phyloP scores from a whole-genome alignment of 2,797 vertebrate species.

The Falco columbarius region DNA sequence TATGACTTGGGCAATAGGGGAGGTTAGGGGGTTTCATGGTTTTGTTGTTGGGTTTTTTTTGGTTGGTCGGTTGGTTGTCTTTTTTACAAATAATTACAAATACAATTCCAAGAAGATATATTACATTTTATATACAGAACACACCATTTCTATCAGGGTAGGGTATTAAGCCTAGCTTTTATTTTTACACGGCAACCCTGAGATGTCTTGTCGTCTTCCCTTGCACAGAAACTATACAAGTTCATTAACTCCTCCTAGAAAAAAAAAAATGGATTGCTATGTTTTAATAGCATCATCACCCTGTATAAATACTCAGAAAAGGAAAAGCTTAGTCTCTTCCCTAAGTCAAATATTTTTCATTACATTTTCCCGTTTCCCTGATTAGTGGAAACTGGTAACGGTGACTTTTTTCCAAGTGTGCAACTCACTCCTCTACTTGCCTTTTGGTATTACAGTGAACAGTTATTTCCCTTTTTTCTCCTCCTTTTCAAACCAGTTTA shows the following conservation, averaged over 20 bases:
- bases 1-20: slow-evolving; percentile 38
- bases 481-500: slow-evolving; percentile 30
- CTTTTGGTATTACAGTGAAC: slow-evolving; percentile 36
- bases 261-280: slow-evolving; percentile 52
- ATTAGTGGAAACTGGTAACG: slow-evolving; percentile 5
- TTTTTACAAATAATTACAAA: slow-evolving; percentile 85
- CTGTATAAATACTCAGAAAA: slow-evolving; percentile 61
- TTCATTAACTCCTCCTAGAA: slow-evolving; percentile 66
- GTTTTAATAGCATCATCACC: slow-evolving; percentile 64
- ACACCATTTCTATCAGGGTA: slow-evolving; percentile 68
- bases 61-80: slow-evolving; percentile 13
- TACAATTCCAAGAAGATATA: slow-evolving; percentile 73
- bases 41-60: slow-evolving; percentile 21
- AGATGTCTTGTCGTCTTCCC: slow-evolving; percentile 65
- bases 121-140: slow-evolving; percentile 79
- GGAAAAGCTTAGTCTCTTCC: slow-evolving; percentile 23
- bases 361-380: background rate
- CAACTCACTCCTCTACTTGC: slow-evolving; percentile 40
- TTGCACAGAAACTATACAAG: slow-evolving; percentile 62
- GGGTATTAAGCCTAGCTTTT: slow-evolving; percentile 66
- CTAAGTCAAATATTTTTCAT: slow-evolving; percentile 9
- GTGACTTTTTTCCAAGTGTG: slow-evolving; percentile 19
- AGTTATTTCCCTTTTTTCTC: slow-evolving; percentile 10
- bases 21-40: background rate
- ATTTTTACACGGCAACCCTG: slow-evolving; percentile 72